Evolutionary conservation across 2,113 vertebrate genomes (phyloP).

Genomic region (Leucosticte australis): DNA sequence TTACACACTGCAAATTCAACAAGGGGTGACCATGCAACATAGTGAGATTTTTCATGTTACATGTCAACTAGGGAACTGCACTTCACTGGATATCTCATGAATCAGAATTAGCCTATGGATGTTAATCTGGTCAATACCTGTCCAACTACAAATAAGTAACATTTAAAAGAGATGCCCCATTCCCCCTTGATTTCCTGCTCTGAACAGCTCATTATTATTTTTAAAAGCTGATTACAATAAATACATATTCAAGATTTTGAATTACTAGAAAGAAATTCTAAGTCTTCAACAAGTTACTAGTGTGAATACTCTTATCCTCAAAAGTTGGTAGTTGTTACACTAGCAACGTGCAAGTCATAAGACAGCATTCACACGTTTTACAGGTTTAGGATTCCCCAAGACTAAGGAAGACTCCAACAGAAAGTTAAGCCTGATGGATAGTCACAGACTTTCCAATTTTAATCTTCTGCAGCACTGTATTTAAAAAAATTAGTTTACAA

Average conservation of each 20-base stretch:
- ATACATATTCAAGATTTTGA: background rate
- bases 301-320: background rate
- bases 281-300: background rate
- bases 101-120: background rate
- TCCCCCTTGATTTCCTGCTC: background rate
- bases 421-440: background rate
- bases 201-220: background rate
- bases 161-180: background rate
- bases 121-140: background rate
- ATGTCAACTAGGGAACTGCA: background rate
- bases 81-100: background rate
- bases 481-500: background rate
- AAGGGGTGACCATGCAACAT: background rate
- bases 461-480: background rate
- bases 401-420: background rate
- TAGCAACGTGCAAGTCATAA: background rate
- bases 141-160: background rate
- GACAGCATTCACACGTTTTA: background rate
- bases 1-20: background rate
- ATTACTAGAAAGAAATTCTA: background rate
- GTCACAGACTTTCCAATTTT: background rate
- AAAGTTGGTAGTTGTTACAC: background rate
- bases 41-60: background rate
- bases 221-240: background rate
- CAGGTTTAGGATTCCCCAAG: background rate